Evolutionary conservation across 2,888 invertebrate species (phyloP).

Genomic region (Latrodectus hesperus): DNA sequence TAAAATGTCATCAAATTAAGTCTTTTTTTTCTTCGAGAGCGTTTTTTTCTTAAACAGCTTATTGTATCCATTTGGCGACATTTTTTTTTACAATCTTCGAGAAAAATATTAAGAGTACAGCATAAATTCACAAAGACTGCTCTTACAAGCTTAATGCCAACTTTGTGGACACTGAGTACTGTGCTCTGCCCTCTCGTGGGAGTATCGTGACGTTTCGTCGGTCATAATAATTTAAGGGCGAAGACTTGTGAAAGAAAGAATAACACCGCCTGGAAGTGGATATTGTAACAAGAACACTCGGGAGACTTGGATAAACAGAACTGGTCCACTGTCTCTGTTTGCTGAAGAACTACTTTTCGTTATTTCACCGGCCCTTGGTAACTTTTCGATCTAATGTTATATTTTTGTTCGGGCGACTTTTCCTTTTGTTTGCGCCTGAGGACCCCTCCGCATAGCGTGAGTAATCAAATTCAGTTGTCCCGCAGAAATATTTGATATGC

Average conservation of each 20-base stretch:
- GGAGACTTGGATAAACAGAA: conserved; percentile 41
- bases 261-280: conserved; percentile 40
- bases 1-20: too few species aligned
- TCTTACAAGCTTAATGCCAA: conserved; percentile 47
- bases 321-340: conserved; percentile 39
- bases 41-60: too few species aligned
- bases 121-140: conserved; percentile 7
- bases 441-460: not conserved
- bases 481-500: not conserved
- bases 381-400: conserved; percentile 34
- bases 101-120: not conserved
- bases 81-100: too few species aligned
- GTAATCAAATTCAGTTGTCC: conserved; percentile 22
- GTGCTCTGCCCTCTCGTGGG: conserved; percentile 6
- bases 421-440: conserved; percentile 8
- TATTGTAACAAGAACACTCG: conserved; percentile 50
- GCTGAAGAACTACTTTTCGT: conserved; percentile 23
- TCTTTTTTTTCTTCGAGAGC: too few species aligned
- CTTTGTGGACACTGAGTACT: conserved; percentile 7
- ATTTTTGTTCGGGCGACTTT: conserved; percentile 14
- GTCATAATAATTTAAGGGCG: conserved; percentile 49
- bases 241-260: conserved; percentile 37
- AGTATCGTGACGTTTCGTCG: conserved; percentile 11
- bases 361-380: conserved; percentile 20
- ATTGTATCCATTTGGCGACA: too few species aligned